Base-by-base conservation (phyloP, 2,888 invertebrate genomes). In the Hartigia nigra region DNA sequence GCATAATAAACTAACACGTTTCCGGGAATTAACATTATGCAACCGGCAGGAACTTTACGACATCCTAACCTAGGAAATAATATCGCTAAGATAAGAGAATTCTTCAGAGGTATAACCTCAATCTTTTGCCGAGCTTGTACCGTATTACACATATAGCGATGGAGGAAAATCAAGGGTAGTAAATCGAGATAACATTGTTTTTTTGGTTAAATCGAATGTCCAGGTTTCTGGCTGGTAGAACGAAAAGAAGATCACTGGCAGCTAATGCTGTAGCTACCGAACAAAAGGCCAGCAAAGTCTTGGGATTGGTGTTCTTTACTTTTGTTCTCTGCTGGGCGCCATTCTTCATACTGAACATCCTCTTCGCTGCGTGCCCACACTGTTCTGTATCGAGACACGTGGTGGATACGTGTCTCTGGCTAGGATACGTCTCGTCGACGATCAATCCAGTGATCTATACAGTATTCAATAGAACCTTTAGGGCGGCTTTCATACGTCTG, bases 401-500 rank as follows among this genome's bases (percentile, higher is more conserved):
- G 78, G 95, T 96, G 81, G 95, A 96, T 88, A 95, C 96, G 76
- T 97, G 97, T 87, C 93, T 98, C 4, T 98, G 98, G 98, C 92
- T 98, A 84, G 98, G 98, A 82, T 98, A 98, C 92, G 96, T 97
- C 82, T 97, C 97, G 76, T 97, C 97, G 34, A 97, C 97, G 82
- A 97, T 98, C 91, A 98, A 98, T 92, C 98, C 98, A 12, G 95
- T 98, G 87, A 98, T 98, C 90, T 98, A 98, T 92, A 98, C 98
- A 3, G 95, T 97, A 77, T 98, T 98, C 93, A 98, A 98, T 92
- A 94, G 95, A 84, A 96, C 97, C 23, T 98, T 98, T 92, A 93
- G 98, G 76, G 96, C 96, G 23, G 97, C 97, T 1, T 97, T 97
- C 90, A 94, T 96, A 81, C 94, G 96, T 81, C 92, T 97, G 76